Base-by-base conservation (phyloP, 2,888 invertebrate genomes). In the Parapristionchus giblindavisi region DNA sequence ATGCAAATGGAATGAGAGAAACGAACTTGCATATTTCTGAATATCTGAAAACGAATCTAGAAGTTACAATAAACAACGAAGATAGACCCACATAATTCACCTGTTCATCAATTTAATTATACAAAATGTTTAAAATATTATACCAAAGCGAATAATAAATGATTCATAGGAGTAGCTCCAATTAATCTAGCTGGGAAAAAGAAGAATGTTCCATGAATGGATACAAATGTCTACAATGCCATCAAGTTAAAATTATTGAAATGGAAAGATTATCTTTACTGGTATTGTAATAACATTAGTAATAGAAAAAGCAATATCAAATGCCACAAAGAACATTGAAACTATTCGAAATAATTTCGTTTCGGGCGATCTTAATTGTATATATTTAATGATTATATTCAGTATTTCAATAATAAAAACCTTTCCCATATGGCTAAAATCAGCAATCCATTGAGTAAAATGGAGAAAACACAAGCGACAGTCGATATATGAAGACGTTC, bases 11-110 rank as follows among this genome's bases (percentile, higher is more conserved):
- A n/a, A n/a, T n/a, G n/a, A n/a, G n/a, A n/a, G n/a, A n/a, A n/a
- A n/a, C n/a, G n/a, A 40, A 63, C 63, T 34, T 63, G 38, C 38
- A 63, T 17, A 63, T 40, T n/a, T 63, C 40, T 3, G 63, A 38
- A 17, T 63, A 63, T n/a, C 63, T 38, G 34, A 32, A 63, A 4
- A 63, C 27, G 63, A 63, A 63, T 40, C 63, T 17, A 38, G 29
- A 40, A 2, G 40, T 40, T 24, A 63, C 63, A 17, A 63, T 38
- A 40, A 63, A 63, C 38, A 63, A 40, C 27, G 63, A 32, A 2
- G 40, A 38, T 2, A 63, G 32, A 27, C 63, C 14, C 40, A 63
- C 24, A 14, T 63, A 63, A 14, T 27, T 27, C 27, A 63, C 27
- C 63, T 63, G 63, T 21, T 40, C 38, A 24, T 27, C 8, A 43